Percentiles rank a stretch among this genome's conserved stretches.
Evolutionary conservation across 2,888 invertebrate species (phyloP).

Genomic region (Synergus japonicus): DNA sequence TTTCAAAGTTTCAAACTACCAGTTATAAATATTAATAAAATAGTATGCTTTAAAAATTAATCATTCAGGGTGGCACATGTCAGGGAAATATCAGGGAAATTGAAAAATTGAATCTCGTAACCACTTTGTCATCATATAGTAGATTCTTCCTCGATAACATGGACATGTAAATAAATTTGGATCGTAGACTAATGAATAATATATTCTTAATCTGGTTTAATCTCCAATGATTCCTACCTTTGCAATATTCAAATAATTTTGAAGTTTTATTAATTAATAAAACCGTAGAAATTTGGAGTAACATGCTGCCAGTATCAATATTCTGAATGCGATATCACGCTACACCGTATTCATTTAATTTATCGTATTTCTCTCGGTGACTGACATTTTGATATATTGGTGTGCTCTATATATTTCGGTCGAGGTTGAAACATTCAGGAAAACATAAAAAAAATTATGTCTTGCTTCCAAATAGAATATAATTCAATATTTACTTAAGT

Average conservation of each 20-base stretch:
- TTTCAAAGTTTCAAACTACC: too few relatives aligned
- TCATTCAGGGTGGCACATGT: too few relatives aligned
- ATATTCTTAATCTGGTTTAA: background rate
- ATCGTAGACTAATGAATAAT: background rate
- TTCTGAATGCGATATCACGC: background rate
- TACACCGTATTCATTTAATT: background rate
- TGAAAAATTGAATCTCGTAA: too few relatives aligned
- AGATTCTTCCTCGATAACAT: too few relatives aligned
- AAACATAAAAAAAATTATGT: background rate
- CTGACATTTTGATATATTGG: conserved; percentile 65
- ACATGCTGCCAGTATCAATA: background rate
- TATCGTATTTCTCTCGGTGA: conserved; percentile 53
- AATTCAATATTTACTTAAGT: background rate
- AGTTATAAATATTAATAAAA: too few relatives aligned
- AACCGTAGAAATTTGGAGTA: background rate
- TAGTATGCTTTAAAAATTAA: too few relatives aligned
- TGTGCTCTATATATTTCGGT: background rate
- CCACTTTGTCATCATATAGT: too few relatives aligned
- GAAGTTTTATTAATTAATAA: background rate
- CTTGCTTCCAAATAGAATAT: background rate
- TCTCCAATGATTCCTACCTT: background rate
- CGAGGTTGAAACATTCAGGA: background rate
- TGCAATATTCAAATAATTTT: background rate
- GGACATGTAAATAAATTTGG: too few relatives aligned
- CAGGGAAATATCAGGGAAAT: too few relatives aligned